Base-by-base conservation (phyloP, 2,797 vertebrate genomes). In the Luscinia megarhynchos region DNA sequence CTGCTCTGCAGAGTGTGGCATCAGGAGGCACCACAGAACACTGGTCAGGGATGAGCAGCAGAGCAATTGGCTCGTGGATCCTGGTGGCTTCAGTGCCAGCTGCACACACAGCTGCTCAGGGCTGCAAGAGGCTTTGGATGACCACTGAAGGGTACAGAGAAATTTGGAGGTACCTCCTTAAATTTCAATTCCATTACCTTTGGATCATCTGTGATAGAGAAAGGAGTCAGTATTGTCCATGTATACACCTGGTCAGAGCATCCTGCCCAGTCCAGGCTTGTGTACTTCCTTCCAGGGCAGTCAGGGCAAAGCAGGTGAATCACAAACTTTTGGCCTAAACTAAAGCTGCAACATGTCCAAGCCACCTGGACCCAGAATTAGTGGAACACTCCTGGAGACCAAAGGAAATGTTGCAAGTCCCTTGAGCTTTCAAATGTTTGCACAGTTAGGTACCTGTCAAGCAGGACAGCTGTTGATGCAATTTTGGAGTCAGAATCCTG, bases 51-150 rank as follows among this genome's bases (percentile, higher is more conserved):
- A 36, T 3, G 14, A 63, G 61, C 41, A 29, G 77, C 21, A 62
- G 43, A 57, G 19, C 13, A 11, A 45, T 27, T 10, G 29, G 21
- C 24, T 40, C 7, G 0, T 15, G 72, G 36, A 63, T 68, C 27
- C 45, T 24, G 30, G 32, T 10, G 17, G 67, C 29, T 92, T 73
- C 18, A 16, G 26, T 11, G 46, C 13, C 79, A 88, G 32, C 12
- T 70, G 53, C 6, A 3, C 26, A 68, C 0, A 0, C 1, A 75
- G 26, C 69, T 59, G 16, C 41, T 66, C 34, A 26, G 30, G 2
- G 5, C 8, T 73, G 24, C 59, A 41, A 14, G 63, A 55, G 12
- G 45, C 53, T 53, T 34, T 13, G 8, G 24, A 69, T 53, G 36
- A 50, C 14, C 23, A n/a, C 46, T 41, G 68, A 85, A 61, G 21